A percentile compares a stretch with the other conserved stretches of the same genome.
Evolutionary conservation across 2,797 vertebrate genomes (phyloP).

Genomic region (Gymnothorax javanicus): DNA sequence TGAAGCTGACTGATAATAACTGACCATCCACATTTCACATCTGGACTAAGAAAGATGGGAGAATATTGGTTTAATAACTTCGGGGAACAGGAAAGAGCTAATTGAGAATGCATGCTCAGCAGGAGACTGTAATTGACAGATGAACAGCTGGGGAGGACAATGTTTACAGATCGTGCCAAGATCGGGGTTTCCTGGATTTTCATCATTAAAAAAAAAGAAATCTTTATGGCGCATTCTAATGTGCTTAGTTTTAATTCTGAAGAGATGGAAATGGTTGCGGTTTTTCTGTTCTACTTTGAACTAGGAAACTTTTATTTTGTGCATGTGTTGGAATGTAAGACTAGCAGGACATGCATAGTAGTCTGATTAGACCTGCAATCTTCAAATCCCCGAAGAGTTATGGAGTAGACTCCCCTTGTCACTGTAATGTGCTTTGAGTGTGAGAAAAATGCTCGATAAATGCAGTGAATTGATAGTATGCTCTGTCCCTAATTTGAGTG

Average conservation of each 20-base stretch:
- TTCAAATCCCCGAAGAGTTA: neutral
- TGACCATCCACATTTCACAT: neutral
- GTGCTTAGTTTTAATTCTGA: neutral
- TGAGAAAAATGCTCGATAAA: no score
- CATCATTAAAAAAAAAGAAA: neutral
- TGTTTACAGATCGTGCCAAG: neutral
- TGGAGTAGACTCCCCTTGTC: neutral
- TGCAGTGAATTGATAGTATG: neutral
- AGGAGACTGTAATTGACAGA: neutral
- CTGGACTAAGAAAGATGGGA: neutral
- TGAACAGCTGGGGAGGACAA: neutral
- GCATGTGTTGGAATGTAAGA: neutral
- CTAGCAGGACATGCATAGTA: neutral
- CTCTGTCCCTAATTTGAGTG: neutral
- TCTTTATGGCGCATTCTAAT: neutral
- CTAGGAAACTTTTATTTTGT: neutral
- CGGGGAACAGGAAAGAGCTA: neutral
- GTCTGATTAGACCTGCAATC: neutral
- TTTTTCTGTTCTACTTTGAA: neutral
- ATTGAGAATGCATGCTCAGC: neutral
- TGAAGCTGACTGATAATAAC: neutral
- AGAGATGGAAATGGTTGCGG: neutral
- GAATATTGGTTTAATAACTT: neutral
- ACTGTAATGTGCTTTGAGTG: no score
- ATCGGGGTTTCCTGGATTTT: neutral